phyloP scores from a whole-genome alignment of 2,888 invertebrate species.

The Petrophora chlorosata region DNA sequence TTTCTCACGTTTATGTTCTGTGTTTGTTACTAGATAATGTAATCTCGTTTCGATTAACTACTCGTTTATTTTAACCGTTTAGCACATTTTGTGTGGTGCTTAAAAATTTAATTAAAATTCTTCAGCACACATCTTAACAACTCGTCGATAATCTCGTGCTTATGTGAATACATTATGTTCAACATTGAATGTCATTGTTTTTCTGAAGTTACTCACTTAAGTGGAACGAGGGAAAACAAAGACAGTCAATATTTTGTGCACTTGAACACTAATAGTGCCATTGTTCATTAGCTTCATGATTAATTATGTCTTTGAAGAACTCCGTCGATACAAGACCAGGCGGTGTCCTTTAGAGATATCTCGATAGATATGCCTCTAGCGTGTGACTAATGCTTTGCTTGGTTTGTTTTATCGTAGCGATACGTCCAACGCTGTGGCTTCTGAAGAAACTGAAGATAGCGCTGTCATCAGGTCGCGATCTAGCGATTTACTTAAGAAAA shows the following conservation, averaged over 20 bases:
- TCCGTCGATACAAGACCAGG: conserved; percentile 76
- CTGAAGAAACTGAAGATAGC: conserved; percentile 80
- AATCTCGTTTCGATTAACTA: conserved; percentile 68
- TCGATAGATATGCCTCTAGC: conserved; percentile 76
- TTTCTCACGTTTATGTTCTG: conserved; percentile 25
- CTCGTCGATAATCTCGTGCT: conserved; percentile 75
- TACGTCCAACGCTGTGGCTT: conserved; percentile 78
- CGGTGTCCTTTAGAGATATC: conserved; percentile 65
- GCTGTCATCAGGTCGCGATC: conserved; percentile 87
- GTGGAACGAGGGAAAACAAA: conserved; percentile 46
- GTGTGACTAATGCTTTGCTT: conserved; percentile 85
- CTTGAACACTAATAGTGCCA: conserved; percentile 81
- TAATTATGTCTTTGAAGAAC: conserved; percentile 68
- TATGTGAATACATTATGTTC: conserved; percentile 78
- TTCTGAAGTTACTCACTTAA: conserved; percentile 41
- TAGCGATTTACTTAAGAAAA: conserved; percentile 90
- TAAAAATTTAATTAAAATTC: conserved; percentile 64
- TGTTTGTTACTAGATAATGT: conserved; percentile 63
- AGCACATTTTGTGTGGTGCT: conserved; percentile 78
- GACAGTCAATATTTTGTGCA: conserved; percentile 75
- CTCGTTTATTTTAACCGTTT: conserved; percentile 53
- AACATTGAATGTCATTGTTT: conserved; percentile 77
- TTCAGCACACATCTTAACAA: conserved; percentile 77
- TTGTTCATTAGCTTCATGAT: conserved; percentile 79
- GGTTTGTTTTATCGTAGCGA: conserved; percentile 83